These are phyloP conservation scores for Pygathrix nemaeus DNA, from an alignment of 2,113 vertebrate species.

Conservation along the genomic window DNA sequence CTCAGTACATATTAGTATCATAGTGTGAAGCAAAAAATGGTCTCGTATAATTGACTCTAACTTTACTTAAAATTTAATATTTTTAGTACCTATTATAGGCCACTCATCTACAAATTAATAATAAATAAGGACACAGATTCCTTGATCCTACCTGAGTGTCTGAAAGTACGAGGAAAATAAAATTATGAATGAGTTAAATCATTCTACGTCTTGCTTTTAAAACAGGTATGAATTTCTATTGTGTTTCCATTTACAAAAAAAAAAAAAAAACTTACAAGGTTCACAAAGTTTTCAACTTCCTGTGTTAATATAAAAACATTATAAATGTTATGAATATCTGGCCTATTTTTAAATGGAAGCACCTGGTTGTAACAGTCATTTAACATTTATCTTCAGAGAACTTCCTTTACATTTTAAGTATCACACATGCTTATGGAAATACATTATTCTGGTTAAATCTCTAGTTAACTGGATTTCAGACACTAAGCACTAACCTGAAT, in stretches of 20 bases:
- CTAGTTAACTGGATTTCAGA: not conserved
- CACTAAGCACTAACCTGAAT: not conserved
- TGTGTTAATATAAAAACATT: not conserved
- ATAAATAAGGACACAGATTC: not conserved
- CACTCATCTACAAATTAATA: not conserved
- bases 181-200: not conserved
- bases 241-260: not conserved
- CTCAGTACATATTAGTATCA: not conserved
- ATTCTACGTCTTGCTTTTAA: slow-evolving; percentile 2
- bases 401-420: not conserved
- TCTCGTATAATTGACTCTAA: not conserved
- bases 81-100: not conserved
- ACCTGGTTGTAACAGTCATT: not conserved
- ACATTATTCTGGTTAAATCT: not conserved
- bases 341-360: not conserved
- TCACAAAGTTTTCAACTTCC: not conserved
- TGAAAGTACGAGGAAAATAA: slow-evolving; percentile 23
- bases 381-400: slow-evolving; percentile 11
- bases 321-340: not conserved
- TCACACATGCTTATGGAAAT: not conserved
- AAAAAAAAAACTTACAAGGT: not conserved
- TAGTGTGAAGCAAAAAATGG: not conserved
- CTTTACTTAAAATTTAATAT: not conserved
- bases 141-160: not conserved
- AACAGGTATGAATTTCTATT: not conserved